phyloP scores from a whole-genome alignment of 2,797 vertebrate species.

The Megalops cyprinoides region DNA sequence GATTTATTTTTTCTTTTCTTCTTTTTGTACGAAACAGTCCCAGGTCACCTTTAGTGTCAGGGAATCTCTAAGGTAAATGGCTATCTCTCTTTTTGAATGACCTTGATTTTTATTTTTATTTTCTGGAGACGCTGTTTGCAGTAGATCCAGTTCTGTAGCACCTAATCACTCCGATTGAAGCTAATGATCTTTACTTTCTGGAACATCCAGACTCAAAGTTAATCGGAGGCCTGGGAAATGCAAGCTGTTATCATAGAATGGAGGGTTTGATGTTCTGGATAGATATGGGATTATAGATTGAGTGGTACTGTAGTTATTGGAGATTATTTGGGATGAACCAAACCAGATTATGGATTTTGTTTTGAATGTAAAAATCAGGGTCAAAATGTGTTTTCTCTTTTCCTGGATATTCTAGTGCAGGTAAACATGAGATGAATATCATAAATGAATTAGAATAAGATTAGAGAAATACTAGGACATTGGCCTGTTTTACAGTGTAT shows the following conservation, averaged over 20 bases:
- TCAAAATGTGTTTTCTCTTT: constrained; percentile 39
- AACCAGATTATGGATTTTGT: constrained; percentile 71
- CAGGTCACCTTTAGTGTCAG: background rate
- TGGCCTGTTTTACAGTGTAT: constrained; percentile 58
- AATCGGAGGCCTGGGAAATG: constrained; percentile 55
- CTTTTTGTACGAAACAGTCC: background rate
- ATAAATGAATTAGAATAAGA: background rate
- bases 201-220: constrained; percentile 51
- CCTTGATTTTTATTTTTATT: too few species aligned
- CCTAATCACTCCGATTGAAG: constrained; percentile 64
- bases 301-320: constrained; percentile 59
- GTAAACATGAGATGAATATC: constrained; percentile 3
- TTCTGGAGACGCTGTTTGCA: constrained; percentile 46
- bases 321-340: constrained; percentile 69
- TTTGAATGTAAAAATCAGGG: constrained; percentile 55
- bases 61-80: too few species aligned
- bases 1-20: background rate
- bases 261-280: constrained; percentile 49
- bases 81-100: too few species aligned
- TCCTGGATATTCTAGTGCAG: constrained; percentile 22
- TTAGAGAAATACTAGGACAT: constrained; percentile 51
- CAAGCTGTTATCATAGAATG: constrained; percentile 38
- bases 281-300: constrained; percentile 69
- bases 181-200: constrained; percentile 63
- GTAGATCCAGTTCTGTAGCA: constrained; percentile 37